Evolutionary conservation across 2,888 invertebrate species (phyloP).

Genomic region (Eubasilissa splendida): DNA sequence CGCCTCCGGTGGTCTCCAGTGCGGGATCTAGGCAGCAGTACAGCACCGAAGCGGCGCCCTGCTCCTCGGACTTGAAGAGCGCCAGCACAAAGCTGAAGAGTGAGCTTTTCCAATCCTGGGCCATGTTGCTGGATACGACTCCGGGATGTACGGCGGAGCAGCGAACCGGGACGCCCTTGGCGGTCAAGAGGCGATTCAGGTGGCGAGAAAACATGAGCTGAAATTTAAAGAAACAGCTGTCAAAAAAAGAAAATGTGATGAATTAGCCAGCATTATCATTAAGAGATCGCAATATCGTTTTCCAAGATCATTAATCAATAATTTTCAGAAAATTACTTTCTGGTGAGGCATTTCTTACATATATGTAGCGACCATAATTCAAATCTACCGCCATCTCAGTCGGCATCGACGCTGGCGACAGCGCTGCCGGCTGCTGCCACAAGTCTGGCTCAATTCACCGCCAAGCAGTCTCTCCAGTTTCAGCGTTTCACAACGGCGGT

Average conservation of each 20-base stretch:
- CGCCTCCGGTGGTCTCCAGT: background rate
- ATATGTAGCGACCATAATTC: too few species aligned
- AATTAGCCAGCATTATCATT: background rate
- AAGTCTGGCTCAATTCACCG: too few species aligned
- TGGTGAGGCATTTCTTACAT: too few species aligned
- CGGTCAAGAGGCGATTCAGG: slow-evolving; percentile 17
- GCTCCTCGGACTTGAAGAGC: slow-evolving; percentile 5
- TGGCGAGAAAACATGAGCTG: slow-evolving; percentile 40
- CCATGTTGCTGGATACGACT: slow-evolving; percentile 33
- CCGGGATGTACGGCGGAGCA: slow-evolving; percentile 38
- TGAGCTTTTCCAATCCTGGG: slow-evolving; percentile 1
- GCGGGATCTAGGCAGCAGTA: slow-evolving; percentile 5
- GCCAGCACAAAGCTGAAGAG: background rate
- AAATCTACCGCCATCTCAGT: too few species aligned
- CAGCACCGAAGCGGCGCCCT: slow-evolving; percentile 8
- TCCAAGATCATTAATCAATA: too few species aligned
- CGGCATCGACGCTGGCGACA: too few species aligned
- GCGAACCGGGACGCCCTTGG: background rate
- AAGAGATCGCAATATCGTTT: background rate
- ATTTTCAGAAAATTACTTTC: too few species aligned
- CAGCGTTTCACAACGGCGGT: too few species aligned
- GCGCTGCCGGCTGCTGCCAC: too few species aligned
- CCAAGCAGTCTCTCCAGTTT: too few species aligned
- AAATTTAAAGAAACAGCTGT: background rate
- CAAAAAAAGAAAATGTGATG: background rate